These are phyloP conservation scores for Eidolon dupreanum DNA, from an alignment of 2,797 vertebrate genomes.

Conservation along the genomic window DNA sequence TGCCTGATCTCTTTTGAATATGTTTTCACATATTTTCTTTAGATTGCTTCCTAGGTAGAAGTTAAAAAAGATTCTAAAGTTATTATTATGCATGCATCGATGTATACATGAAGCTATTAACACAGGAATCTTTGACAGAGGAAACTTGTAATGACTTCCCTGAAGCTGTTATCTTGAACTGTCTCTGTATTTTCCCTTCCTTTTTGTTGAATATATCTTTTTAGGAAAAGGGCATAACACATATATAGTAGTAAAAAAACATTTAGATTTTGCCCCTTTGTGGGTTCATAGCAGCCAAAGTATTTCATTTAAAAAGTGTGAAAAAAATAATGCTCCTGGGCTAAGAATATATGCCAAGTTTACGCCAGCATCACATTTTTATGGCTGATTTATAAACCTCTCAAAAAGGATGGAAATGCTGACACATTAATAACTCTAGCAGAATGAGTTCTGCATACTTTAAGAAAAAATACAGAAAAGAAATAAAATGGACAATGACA, in stretches of 20 bases:
- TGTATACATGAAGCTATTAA: constrained; percentile 32
- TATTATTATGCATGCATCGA: constrained; percentile 6
- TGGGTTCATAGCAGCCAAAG: constrained; percentile 52
- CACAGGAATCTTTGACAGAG: background rate
- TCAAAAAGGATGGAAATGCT: constrained; percentile 65
- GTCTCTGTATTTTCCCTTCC: constrained; percentile 19
- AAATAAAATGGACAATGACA: constrained; percentile 2
- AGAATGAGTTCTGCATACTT: constrained; percentile 54
- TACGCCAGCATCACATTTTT: constrained; percentile 32
- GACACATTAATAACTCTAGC: constrained; percentile 15
- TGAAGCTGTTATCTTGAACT: background rate
- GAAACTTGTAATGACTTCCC: constrained; percentile 44
- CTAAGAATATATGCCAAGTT: constrained; percentile 51
- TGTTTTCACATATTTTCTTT: background rate
- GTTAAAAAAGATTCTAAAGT: background rate
- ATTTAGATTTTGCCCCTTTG: constrained; percentile 4
- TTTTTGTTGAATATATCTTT: constrained; percentile 31
- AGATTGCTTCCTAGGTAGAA: background rate
- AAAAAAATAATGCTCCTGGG: constrained; percentile 32
- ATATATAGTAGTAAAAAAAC: background rate
- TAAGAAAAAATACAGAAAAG: constrained; percentile 29
- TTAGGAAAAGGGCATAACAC: constrained; percentile 27
- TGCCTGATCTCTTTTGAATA: background rate
- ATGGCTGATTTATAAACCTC: constrained; percentile 61
- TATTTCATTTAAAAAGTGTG: constrained; percentile 64